Base-by-base conservation (phyloP, 2,888 invertebrate species). In the Chymomyza amoena region DNA sequence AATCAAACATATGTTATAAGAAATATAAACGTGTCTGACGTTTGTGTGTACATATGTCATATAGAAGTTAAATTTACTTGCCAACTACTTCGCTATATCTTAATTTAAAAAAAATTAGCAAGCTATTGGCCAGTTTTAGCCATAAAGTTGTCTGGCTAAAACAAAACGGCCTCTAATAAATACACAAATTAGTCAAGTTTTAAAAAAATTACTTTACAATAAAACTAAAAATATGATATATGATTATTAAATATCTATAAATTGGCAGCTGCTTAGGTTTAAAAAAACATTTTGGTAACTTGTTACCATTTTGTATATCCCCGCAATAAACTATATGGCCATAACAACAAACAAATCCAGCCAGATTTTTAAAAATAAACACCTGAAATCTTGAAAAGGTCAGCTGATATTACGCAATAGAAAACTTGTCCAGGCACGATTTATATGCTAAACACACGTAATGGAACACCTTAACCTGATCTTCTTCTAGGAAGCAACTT, bases 331-430 rank as follows among this genome's bases (percentile, higher is more conserved):
- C 10, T 2, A 15, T 45, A 45, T 45, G 13, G 39, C 13, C 39
- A 13, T 45, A 45, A 45, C 39, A 45, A 45, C 39, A 45, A 45
- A 45, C 70, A 64, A 75, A 74, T 75, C 75, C 75, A 64, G 63
- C 62, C 63, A 57, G 16, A 56, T 15, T 18, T 13, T n/a, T 56
- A 32, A 61, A 56, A 25, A 64, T 7, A 54, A 15, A 51, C 51
- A n/a, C n/a, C n/a, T 45, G 60, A 60, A 39, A 20, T 52, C 61
- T 66, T 51, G 56, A 51, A 76, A 82, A 83, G 73, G 75, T 77
- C 75, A 80, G 54, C 28, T 1, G 28, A 25, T 54, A 75, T 86
- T 84, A 78, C 87, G 81, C 74, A 79, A 79, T 64, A 59, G 61
- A 56, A 75, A 83, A 82, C 77, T 78, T 64, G 82, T 80, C 72